Percentiles rank a stretch among this genome's conserved stretches.
phyloP scores from a whole-genome alignment of 2,113 vertebrate genomes.

The Protobothrops mucrosquamatus region DNA sequence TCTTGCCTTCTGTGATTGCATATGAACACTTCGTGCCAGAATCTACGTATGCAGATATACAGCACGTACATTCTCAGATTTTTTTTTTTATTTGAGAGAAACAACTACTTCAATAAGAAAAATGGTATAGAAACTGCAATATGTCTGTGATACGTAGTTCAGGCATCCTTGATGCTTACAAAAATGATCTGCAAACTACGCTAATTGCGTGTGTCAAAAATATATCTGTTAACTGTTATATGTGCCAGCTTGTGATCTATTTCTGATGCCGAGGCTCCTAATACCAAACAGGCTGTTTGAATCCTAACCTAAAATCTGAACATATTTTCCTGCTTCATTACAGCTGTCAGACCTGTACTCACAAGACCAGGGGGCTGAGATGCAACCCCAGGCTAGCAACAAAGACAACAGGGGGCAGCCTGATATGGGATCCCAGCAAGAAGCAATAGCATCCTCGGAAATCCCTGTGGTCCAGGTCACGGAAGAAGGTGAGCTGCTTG shows the following conservation, averaged over 20 bases:
- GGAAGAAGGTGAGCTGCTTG: not conserved
- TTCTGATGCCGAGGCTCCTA: not conserved
- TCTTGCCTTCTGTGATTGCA: not conserved
- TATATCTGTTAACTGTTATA: constrained; percentile 2
- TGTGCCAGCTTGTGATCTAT: constrained; percentile 4
- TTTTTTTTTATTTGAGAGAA: not conserved
- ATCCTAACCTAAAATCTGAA: not conserved
- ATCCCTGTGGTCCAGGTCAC: not conserved
- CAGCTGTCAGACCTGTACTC: constrained; percentile 26
- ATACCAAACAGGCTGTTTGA: not conserved
- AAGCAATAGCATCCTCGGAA: not conserved
- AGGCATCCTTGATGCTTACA: not conserved
- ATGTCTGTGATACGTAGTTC: not conserved
- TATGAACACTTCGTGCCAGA: not conserved
- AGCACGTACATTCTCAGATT: not conserved
- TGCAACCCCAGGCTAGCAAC: constrained; percentile 2
- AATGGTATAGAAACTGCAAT: not conserved
- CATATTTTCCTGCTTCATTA: constrained; percentile 7
- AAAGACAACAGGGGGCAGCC: not conserved
- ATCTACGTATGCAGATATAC: no score
- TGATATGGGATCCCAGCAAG: not conserved
- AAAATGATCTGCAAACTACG: not conserved
- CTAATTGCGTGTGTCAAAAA: constrained; percentile 14
- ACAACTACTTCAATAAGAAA: not conserved
- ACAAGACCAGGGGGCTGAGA: not conserved